Base-by-base conservation (phyloP, 2,113 vertebrate species). In the Erpornis zantholeuca region DNA sequence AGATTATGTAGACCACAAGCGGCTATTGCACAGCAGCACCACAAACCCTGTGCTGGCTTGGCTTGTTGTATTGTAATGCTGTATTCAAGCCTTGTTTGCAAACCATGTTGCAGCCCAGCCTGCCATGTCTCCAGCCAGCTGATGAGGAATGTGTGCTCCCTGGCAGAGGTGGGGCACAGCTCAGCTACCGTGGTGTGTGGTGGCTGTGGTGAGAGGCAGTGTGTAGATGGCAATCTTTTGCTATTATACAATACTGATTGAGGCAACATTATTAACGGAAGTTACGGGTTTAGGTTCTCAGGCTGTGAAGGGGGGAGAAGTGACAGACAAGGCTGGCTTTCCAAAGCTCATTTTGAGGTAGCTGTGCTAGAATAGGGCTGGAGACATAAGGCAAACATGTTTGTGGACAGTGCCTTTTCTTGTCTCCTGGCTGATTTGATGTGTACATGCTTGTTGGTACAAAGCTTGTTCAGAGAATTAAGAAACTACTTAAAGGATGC, bases 1-100 rank as follows among this genome's bases (percentile, higher is more conserved):
- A 40, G 75, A 97, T 96, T 88, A 95, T 63, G 89, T 49, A 90
- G 79, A 87, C 96, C 91, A n/a, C 92, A 96, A 94, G n/a, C 40
- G 75, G 76, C 65, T 93, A 47, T 95, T 96, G 68, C 75, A 59
- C 92, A 91, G 93, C 94, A 93, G 54, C 68, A 56, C 83, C 82
- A 14, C 86, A 87, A 88, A 40, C 63, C 66, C 86, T 65, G 63
- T 0, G 2, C 63, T 56, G 84, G 68, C 72, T 76, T 72, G 83
- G 38, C 56, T 92, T 76, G 90, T 75, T 36, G 4, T 60, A 36
- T 47, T 44, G 35, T 76, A 79, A 35, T 40, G 78, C 47, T 35
- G 57, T 40, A 31, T 53, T 65, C 10, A 23, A 14, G 19, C 36
- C n/a, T 2, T 80, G 76, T 84, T 82, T 82, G 89, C 73, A 65